A percentile compares a stretch with the other conserved stretches of the same genome.
phyloP scores from a whole-genome alignment of 1,140 invertebrate species.

The Dolichoris vasculosae region DNA sequence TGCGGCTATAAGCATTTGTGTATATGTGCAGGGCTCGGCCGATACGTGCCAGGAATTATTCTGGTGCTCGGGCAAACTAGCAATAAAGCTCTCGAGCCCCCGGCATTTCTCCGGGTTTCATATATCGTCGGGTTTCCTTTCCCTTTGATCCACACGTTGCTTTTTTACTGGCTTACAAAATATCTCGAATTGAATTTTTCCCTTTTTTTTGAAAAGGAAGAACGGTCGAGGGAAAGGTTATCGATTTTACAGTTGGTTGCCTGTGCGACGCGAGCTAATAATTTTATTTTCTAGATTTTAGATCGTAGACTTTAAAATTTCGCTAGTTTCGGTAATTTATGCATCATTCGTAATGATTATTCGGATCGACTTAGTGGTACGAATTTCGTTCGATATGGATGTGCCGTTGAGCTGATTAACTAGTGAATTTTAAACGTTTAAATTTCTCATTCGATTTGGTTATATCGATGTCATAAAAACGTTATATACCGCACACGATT shows the following conservation, averaged over 20 bases:
- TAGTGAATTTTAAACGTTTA: background rate
- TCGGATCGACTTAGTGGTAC: background rate
- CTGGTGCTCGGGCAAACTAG: conserved; percentile 32
- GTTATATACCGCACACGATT: background rate
- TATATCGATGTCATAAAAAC: background rate
- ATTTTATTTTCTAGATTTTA: conserved; percentile 20
- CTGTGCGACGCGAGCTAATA: background rate
- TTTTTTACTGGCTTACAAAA: conserved; percentile 43
- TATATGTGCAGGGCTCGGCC: background rate
- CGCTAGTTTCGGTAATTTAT: background rate
- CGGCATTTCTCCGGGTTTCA: conserved; percentile 40
- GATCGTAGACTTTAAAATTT: background rate
- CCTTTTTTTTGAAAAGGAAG: background rate
- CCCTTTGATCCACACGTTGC: conserved; percentile 41
- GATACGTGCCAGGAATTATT: conserved; percentile 52
- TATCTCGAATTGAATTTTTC: conserved; percentile 37
- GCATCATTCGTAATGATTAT: background rate
- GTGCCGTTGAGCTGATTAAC: background rate
- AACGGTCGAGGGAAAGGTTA: background rate
- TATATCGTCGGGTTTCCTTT: conserved; percentile 42
- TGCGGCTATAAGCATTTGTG: background rate
- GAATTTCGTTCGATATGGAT: background rate
- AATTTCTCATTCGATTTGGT: background rate
- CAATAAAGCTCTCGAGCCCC: conserved; percentile 48
- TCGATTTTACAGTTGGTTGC: conserved; percentile 49